A percentile compares a stretch with the other conserved stretches of the same genome.
phyloP scores from a whole-genome alignment of 2,797 vertebrate species.

The Cryptoprocta ferox region DNA sequence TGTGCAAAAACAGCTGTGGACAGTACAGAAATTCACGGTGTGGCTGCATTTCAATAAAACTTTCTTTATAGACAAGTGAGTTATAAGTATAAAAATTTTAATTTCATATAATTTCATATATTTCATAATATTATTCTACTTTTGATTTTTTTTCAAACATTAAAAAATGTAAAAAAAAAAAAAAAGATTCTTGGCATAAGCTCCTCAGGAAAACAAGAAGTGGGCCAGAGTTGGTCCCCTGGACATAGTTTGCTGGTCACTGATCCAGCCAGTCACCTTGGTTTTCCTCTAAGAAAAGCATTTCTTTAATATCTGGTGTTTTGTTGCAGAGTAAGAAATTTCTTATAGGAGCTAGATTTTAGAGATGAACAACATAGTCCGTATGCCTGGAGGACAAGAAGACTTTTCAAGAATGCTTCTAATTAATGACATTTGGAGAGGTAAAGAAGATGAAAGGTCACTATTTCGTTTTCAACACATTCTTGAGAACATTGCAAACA shows the following conservation, averaged over 20 bases:
- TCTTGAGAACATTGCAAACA: background rate
- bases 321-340: background rate
- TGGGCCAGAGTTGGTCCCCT: background rate
- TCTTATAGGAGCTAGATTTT: background rate
- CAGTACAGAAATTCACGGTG: background rate
- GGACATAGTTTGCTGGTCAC: background rate
- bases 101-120: background rate
- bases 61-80: background rate
- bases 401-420: constrained; percentile 37
- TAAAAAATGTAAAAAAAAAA: background rate
- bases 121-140: background rate
- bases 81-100: background rate
- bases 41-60: background rate
- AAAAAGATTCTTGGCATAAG: background rate
- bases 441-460: background rate
- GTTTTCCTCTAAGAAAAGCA: background rate
- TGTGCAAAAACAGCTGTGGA: background rate
- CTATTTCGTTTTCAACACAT: constrained; percentile 53
- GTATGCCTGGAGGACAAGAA: background rate
- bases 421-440: constrained; percentile 54
- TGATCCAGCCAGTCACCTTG: background rate
- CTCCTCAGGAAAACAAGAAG: accelerated
- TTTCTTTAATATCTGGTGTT: background rate
- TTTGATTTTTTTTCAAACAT: background rate
- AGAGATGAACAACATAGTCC: background rate